Evolutionary conservation across 2,797 vertebrate genomes (phyloP).

Genomic region (Catostomus latipinnis): DNA sequence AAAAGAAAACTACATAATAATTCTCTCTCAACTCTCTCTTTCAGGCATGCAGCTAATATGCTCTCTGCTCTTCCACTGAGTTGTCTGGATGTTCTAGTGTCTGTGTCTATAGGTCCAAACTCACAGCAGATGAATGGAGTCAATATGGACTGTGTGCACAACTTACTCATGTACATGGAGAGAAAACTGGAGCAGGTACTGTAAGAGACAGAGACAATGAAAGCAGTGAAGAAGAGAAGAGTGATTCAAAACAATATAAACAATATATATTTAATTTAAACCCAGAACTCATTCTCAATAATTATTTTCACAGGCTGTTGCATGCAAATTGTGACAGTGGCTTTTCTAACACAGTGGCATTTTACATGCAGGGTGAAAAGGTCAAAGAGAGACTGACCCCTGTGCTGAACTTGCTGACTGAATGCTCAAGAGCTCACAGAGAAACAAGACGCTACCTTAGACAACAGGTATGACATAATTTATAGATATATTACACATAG

Average conservation of each 20-base stretch:
- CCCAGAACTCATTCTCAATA: too few species aligned
- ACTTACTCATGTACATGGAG: slow-evolving; percentile 63
- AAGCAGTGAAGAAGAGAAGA: not conserved
- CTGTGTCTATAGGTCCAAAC: slow-evolving; percentile 59
- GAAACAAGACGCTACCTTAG: slow-evolving; percentile 80
- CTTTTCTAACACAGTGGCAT: not conserved
- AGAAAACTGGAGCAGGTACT: slow-evolving; percentile 59
- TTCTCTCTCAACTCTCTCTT: not conserved
- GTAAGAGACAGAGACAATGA: slow-evolving; percentile 6
- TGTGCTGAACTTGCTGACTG: slow-evolving; percentile 78
- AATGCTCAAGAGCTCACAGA: slow-evolving; percentile 79
- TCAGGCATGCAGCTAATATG: slow-evolving; percentile 79
- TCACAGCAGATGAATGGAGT: slow-evolving; percentile 63
- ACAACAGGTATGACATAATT: slow-evolving; percentile 66
- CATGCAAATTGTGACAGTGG: not conserved
- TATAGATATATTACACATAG: too few species aligned
- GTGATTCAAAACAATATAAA: slow-evolving; percentile 8
- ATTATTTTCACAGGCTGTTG: not conserved
- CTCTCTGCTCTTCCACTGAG: slow-evolving; percentile 77
- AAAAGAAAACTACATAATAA: too few species aligned
- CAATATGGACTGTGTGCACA: slow-evolving; percentile 66
- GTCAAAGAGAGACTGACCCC: slow-evolving; percentile 79
- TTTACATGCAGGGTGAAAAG: slow-evolving; percentile 68
- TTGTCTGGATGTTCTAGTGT: slow-evolving; percentile 78
- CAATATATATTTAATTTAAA: not conserved